Conservation (phyloP, 2,888 invertebrate genomes). For the Eledona agricola region DNA sequence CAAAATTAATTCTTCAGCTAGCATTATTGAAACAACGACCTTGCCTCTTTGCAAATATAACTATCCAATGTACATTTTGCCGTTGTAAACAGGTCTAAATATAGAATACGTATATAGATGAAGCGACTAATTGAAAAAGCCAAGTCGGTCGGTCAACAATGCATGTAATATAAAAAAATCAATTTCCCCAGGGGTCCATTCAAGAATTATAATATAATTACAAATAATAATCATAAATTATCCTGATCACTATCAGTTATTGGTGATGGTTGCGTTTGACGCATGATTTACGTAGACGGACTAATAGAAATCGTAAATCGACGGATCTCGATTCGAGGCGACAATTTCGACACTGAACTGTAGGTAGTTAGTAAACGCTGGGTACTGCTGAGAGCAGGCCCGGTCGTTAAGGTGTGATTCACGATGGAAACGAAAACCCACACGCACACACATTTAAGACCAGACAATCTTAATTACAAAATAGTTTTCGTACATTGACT, state of each 20-base stretch:
- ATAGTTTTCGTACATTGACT: constrained; percentile 35
- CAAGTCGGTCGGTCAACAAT: too few relatives aligned
- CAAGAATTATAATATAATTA: too few relatives aligned
- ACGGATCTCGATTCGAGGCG: too few relatives aligned
- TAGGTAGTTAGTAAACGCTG: too few relatives aligned
- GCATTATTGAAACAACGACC: constrained; percentile 26
- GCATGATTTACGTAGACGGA: too few relatives aligned
- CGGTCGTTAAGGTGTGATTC: constrained; percentile 24
- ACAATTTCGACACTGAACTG: constrained; percentile 1
- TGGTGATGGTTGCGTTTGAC: too few relatives aligned
- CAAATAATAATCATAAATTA: too few relatives aligned
- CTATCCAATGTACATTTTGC: constrained; percentile 14
- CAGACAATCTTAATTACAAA: constrained; percentile 18
- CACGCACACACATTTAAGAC: constrained; percentile 11
- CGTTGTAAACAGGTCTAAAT: constrained; percentile 19
- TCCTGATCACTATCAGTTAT: too few relatives aligned
- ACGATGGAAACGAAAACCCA: constrained; percentile 19
- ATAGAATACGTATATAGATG: constrained; percentile 14
- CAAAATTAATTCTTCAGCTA: constrained; percentile 16
- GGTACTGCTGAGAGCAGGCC: too few relatives aligned
- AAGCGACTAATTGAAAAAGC: constrained; percentile 4
- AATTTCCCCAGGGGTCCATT: too few relatives aligned
- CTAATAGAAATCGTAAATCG: too few relatives aligned
- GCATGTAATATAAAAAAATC: too few relatives aligned
- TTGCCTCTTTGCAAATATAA: constrained; percentile 18